Base-by-base conservation (phyloP, 2,888 invertebrate species). In the Lasioglossum oenotherae region DNA sequence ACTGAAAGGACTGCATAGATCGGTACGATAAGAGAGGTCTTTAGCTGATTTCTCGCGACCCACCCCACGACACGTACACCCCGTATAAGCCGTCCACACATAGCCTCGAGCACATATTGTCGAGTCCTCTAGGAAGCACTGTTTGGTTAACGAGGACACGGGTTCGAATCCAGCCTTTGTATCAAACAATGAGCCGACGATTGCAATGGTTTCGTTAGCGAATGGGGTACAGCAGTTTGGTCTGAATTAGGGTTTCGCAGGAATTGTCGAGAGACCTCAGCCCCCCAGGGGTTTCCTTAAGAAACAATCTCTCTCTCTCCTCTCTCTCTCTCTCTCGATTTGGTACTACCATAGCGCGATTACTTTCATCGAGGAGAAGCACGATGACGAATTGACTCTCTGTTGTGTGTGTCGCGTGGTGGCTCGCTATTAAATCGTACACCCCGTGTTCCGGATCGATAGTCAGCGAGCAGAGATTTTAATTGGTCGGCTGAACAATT, bases 111-210 rank as follows among this genome's bases (percentile, higher is more conserved):
- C 60, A 60, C 60, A n/a, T 60, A 60, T 60, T 27, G 60, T 60
- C 27, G 60, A 60, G 60, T 60, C 27, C 27, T 60, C 60, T 31
- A 31, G 12, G 60, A 60, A 60, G 60, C 60, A 67, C 67, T 67
- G 67, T 31, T 67, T 67, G 67, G 23, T 57, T 49, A 64, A 64
- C 64, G 64, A 76, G 76, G 64, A 46, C 76, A 23, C 46, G 27
- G 76, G 31, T 78, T 49, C n/a, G 49, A 67, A 67, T 35, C 35
- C 23, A 19, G 19, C 19, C 35, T 67, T 67, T 67, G 67, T 35
- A 67, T 31, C 35, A 19, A 23, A 19, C 67, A 67, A 35, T 35
- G 35, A 35, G 35, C 27, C 60, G 60, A 60, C 27, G 60, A 60
- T 27, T 27, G 27, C 14, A 57, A 60, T 27, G 60, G 14, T 60